phyloP scores from a whole-genome alignment of 2,888 invertebrate genomes.

The Mylabris sibirica region DNA sequence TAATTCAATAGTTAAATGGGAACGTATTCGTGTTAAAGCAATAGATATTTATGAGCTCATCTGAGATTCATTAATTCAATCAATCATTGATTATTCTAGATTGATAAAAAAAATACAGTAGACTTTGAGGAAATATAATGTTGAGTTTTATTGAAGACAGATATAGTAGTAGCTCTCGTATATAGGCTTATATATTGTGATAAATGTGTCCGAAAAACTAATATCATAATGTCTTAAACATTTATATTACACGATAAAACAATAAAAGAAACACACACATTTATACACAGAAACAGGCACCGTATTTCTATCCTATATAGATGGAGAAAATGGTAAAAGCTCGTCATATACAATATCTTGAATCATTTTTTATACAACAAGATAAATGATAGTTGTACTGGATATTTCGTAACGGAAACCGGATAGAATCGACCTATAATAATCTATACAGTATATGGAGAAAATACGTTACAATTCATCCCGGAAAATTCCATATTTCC shows the following conservation, averaged over 20 bases:
- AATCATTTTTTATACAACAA: neutral
- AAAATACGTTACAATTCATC: neutral
- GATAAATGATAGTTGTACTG: neutral
- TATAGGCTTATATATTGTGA: neutral
- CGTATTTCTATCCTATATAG: too few relatives aligned
- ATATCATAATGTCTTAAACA: constrained; percentile 1
- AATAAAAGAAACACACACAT: neutral
- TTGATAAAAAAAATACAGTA: neutral
- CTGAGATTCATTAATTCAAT: neutral
- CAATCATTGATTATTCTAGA: neutral
- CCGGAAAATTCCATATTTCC: neutral
- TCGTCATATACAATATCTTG: neutral
- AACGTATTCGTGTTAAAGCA: neutral
- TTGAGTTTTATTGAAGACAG: neutral
- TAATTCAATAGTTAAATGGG: neutral
- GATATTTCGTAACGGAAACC: neutral
- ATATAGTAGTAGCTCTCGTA: neutral
- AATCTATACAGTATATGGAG: neutral
- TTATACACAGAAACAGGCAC: too few relatives aligned
- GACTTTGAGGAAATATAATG: neutral
- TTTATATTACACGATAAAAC: neutral
- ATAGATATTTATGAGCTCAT: neutral
- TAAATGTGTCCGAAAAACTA: constrained; percentile 2
- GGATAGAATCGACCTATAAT: neutral
- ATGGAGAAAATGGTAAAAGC: neutral